Percentiles rank a stretch among this genome's conserved stretches.
Evolutionary conservation across 2,888 invertebrate genomes (phyloP).

Genomic region (Troglohyphantes excavatus): DNA sequence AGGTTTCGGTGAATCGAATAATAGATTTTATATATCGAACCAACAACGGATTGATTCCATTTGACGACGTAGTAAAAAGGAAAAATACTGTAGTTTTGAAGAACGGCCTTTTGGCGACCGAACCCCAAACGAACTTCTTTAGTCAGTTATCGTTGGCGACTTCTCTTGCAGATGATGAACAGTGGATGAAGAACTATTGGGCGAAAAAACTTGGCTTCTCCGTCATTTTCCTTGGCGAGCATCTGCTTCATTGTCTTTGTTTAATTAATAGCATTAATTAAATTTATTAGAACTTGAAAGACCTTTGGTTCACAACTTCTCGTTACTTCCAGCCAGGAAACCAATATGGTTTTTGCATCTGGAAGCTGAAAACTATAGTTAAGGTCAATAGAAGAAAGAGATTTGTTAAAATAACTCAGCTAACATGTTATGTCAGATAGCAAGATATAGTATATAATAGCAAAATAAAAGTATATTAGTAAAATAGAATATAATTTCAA

Average conservation of each 20-base stretch:
- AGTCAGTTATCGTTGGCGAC: slow-evolving; percentile 70
- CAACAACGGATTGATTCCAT: slow-evolving; percentile 64
- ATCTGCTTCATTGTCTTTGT: slow-evolving; percentile 74
- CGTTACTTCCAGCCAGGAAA: slow-evolving; percentile 68
- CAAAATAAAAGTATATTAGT: too few species aligned
- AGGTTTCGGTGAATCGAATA: slow-evolving; percentile 37
- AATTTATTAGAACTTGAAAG: slow-evolving; percentile 72
- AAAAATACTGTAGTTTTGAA: slow-evolving; percentile 78
- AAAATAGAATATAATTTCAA: neutral
- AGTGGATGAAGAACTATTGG: slow-evolving; percentile 70
- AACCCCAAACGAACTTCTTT: slow-evolving; percentile 44
- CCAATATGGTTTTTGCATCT: slow-evolving; percentile 78
- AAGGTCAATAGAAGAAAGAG: slow-evolving; percentile 24
- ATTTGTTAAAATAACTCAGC: too few species aligned
- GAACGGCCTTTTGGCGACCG: slow-evolving; percentile 36
- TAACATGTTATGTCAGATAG: too few species aligned
- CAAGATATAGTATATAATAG: too few species aligned
- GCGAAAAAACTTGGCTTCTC: slow-evolving; percentile 76
- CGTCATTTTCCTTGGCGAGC: slow-evolving; percentile 68
- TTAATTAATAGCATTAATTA: slow-evolving; percentile 72
- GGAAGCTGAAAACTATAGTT: slow-evolving; percentile 62
- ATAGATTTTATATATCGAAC: slow-evolving; percentile 26
- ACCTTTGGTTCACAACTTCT: slow-evolving; percentile 75
- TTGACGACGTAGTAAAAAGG: slow-evolving; percentile 75
- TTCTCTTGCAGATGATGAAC: slow-evolving; percentile 40